These are phyloP conservation scores for Acipenser oxyrinchus DNA, from an alignment of 2,797 vertebrate species.

Conservation along the genomic window DNA sequence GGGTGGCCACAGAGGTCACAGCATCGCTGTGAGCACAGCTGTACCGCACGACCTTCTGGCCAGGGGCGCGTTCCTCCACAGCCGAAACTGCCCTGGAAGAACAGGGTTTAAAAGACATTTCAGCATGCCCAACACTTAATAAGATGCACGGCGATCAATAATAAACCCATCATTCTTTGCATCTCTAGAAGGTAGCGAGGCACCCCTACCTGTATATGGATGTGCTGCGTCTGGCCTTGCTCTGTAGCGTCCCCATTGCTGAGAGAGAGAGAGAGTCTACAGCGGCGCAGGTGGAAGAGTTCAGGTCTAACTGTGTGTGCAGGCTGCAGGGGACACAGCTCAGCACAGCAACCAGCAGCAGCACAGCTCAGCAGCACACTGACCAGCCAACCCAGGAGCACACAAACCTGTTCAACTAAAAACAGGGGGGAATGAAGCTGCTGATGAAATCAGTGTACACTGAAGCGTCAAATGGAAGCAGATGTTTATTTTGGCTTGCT, in stretches of 20 bases:
- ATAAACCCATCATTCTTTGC: not conserved
- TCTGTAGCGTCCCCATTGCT: constrained; percentile 87
- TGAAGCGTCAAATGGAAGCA: too few relatives aligned
- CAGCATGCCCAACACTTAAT: not conserved
- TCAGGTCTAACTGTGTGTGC: too few relatives aligned
- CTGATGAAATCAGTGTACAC: too few relatives aligned
- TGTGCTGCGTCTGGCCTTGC: constrained; percentile 72
- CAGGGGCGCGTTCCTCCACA: constrained; percentile 42
- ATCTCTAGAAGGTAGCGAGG: not conserved
- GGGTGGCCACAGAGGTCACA: constrained; percentile 68
- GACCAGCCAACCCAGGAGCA: too few relatives aligned
- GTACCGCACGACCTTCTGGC: constrained; percentile 49
- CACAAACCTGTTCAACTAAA: too few relatives aligned
- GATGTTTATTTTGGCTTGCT: too few relatives aligned
- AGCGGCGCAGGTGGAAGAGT: too few relatives aligned
- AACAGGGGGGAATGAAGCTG: too few relatives aligned
- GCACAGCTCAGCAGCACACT: too few relatives aligned
- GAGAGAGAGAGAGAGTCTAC: not conserved
- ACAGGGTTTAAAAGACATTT: not conserved
- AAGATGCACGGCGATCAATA: not conserved
- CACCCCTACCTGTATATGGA: constrained; percentile 74
- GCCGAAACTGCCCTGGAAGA: constrained; percentile 49
- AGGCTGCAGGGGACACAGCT: too few relatives aligned
- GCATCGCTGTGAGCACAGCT: constrained; percentile 64
- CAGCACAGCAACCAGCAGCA: too few relatives aligned